Evolutionary conservation across 2,888 invertebrate genomes (phyloP).

Genomic region (Lasioglossum malachurum): DNA sequence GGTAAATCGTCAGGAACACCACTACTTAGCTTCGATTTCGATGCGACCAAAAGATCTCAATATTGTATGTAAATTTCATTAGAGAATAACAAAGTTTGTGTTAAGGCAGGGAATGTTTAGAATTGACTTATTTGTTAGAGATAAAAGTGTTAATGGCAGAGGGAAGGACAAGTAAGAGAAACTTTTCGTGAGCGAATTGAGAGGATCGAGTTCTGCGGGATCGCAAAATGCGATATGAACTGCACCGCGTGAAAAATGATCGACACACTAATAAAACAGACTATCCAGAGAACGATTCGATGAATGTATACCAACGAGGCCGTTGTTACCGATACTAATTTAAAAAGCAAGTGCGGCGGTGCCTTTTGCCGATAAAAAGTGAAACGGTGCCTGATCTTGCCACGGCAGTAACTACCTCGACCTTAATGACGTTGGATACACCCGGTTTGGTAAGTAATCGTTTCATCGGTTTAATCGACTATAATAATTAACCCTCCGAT

Average conservation of each 20-base stretch:
- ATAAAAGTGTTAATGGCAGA: not conserved
- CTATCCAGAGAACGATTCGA: conserved; percentile 42
- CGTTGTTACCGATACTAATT: conserved; percentile 42
- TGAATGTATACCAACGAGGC: conserved; percentile 33
- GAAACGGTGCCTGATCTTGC: conserved; percentile 47
- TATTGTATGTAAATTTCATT: not conserved
- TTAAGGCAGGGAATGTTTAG: not conserved
- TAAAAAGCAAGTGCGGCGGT: conserved; percentile 38
- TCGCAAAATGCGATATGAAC: conserved; percentile 55
- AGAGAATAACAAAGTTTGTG: not conserved
- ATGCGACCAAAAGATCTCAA: not conserved
- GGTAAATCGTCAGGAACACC: no score
- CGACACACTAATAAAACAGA: conserved; percentile 22
- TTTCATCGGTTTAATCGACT: conserved; percentile 60
- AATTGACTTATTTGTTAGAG: not conserved
- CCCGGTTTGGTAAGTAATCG: conserved; percentile 68
- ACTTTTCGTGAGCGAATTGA: not conserved
- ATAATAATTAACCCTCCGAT: conserved; percentile 48
- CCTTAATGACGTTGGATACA: conserved; percentile 58
- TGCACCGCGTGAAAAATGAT: conserved; percentile 37
- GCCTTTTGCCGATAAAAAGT: conserved; percentile 45
- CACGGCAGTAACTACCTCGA: conserved; percentile 57
- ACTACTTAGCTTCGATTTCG: no score
- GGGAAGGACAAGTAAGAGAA: not conserved
- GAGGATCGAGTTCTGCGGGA: not conserved